phyloP scores from a whole-genome alignment of 1,140 invertebrate species.

The Tribolium madens region DNA sequence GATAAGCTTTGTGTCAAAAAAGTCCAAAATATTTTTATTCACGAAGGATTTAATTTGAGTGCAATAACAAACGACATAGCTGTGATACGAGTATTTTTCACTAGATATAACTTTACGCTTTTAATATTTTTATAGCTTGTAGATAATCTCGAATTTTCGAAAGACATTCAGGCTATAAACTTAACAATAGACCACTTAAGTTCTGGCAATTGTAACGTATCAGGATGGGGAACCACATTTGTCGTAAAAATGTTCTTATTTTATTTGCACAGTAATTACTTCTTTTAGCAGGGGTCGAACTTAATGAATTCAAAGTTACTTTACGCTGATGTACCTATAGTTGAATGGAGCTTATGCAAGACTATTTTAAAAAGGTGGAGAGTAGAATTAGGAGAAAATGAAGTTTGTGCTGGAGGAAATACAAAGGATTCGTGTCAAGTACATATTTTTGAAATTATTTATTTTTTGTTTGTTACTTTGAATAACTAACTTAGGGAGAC shows the following conservation, averaged over 20 bases:
- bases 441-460: slow-evolving; percentile 5
- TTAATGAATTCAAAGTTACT: neutral
- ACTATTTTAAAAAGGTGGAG: neutral
- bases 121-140: slow-evolving; percentile 14
- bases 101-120: too few species aligned
- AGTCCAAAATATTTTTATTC: neutral
- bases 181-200: neutral
- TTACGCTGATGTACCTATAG: slow-evolving; percentile 1
- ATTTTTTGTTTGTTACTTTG: slow-evolving; percentile 67
- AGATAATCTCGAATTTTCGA: neutral
- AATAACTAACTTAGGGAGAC: slow-evolving; percentile 76
- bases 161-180: neutral
- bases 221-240: slow-evolving; percentile 24
- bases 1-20: neutral
- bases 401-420: slow-evolving; percentile 14
- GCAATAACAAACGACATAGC: slow-evolving; percentile 8
- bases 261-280: neutral
- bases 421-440: slow-evolving; percentile 25
- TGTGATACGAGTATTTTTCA: slow-evolving; percentile 13
- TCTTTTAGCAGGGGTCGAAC: neutral
- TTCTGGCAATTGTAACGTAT: slow-evolving; percentile 9
- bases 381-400: neutral
- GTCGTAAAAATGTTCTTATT: neutral
- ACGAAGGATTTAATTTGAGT: neutral
- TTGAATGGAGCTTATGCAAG: slow-evolving; percentile 1